Conservation (phyloP, 2,113 vertebrate species). For the Calypte anna region DNA sequence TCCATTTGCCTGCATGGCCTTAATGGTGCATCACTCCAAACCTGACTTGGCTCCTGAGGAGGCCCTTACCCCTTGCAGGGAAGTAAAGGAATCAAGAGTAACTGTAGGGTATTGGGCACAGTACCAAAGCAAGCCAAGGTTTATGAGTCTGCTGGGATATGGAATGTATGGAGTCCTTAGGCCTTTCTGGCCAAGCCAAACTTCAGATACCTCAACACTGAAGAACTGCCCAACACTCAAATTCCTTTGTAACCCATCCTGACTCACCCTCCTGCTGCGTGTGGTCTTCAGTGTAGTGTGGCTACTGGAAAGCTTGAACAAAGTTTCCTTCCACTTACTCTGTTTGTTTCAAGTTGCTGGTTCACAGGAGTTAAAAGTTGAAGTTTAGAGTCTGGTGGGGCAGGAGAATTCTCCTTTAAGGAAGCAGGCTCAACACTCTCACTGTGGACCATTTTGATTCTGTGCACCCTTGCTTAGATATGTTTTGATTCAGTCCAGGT, state of each 20-base stretch:
- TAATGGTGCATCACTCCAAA: neutral
- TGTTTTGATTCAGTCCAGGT: neutral
- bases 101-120: neutral
- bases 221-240: neutral
- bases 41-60: neutral
- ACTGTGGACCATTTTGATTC: neutral
- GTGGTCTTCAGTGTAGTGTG: neutral
- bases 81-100: conserved; percentile 30
- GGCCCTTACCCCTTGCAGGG: neutral
- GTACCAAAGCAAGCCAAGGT: conserved; percentile 24
- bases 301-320: neutral
- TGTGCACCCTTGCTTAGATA: neutral
- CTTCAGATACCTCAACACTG: neutral
- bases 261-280: neutral
- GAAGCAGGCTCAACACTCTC: neutral
- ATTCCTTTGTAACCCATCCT: neutral
- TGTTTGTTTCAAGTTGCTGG: neutral
- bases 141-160: conserved; percentile 14
- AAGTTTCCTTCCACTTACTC: neutral
- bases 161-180: neutral
- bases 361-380: neutral
- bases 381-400: neutral
- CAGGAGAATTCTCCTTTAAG: neutral
- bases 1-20: neutral
- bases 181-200: conserved; percentile 28